These are phyloP conservation scores for Rhegmatorhina hoffmannsi DNA, from an alignment of 2,113 vertebrate genomes.

Conservation along the genomic window DNA sequence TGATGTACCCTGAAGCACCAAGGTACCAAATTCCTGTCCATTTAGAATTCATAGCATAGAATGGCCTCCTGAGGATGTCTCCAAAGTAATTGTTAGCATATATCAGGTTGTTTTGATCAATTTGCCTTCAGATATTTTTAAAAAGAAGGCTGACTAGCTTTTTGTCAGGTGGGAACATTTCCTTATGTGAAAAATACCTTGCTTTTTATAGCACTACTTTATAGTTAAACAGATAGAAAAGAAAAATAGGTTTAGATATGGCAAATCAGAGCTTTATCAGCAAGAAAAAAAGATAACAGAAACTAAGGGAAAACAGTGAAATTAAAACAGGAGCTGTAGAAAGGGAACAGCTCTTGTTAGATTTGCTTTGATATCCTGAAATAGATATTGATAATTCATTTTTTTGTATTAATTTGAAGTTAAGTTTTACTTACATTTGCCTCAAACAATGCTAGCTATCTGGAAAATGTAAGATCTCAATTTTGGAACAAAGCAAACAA, in stretches of 20 bases:
- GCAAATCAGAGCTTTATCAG: neutral
- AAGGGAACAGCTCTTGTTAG: neutral
- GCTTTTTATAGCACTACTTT: neutral
- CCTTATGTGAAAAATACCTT: neutral
- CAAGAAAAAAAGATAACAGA: neutral
- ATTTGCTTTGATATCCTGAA: neutral
- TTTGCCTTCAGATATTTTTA: constrained; percentile 45
- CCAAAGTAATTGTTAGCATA: constrained; percentile 25
- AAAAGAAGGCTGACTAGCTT: neutral
- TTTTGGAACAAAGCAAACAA: neutral
- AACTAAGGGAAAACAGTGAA: neutral
- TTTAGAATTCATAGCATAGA: constrained; percentile 3
- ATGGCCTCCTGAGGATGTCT: neutral
- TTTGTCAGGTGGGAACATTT: neutral
- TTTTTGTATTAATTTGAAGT: neutral
- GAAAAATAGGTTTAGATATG: neutral
- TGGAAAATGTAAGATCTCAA: neutral
- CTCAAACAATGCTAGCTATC: neutral
- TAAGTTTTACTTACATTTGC: neutral
- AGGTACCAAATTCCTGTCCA: neutral
- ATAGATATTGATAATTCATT: neutral
- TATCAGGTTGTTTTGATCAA: constrained; percentile 46
- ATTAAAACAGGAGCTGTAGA: neutral
- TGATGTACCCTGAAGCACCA: neutral
- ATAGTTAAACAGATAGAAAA: neutral